Evolutionary conservation across 2,888 invertebrate species (phyloP).

Genomic region (Spodoptera exigua): DNA sequence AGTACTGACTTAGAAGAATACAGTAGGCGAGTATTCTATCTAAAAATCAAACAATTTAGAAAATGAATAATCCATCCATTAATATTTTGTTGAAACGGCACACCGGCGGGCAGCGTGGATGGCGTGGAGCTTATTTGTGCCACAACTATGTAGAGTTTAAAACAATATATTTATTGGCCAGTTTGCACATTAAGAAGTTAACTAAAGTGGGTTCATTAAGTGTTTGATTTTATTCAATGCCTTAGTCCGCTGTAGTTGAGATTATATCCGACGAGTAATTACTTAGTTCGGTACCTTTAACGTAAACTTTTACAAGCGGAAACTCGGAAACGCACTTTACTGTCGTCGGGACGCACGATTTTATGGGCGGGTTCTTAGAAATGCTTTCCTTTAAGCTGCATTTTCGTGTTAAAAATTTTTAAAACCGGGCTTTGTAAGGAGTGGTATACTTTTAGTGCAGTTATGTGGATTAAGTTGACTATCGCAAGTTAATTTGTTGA

Average conservation of each 20-base stretch:
- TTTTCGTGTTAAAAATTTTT: conserved; percentile 50
- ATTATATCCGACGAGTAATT: conserved; percentile 61
- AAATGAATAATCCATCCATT: conserved; percentile 50
- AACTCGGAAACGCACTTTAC: conserved; percentile 52
- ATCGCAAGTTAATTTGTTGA: too few relatives aligned
- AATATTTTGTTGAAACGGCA: conserved; percentile 51
- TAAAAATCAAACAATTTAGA: conserved; percentile 29
- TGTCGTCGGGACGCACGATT: conserved; percentile 27
- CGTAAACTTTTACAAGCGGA: conserved; percentile 37
- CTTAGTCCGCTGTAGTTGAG: conserved; percentile 41
- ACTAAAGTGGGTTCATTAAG: conserved; percentile 66
- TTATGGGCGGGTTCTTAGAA: conserved; percentile 40
- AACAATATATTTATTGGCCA: conserved; percentile 53
- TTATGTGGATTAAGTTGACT: too few relatives aligned
- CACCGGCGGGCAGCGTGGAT: too few relatives aligned
- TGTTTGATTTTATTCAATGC: conserved; percentile 70
- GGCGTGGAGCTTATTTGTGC: conserved; percentile 48
- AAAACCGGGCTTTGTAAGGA: conserved; percentile 26
- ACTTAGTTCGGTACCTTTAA: conserved; percentile 23
- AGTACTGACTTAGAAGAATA: conserved; percentile 12
- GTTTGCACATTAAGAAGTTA: conserved; percentile 61
- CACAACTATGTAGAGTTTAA: conserved; percentile 45
- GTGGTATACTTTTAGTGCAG: too few relatives aligned
- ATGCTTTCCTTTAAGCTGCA: conserved; percentile 42
- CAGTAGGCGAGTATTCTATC: conserved; percentile 16